Evolutionary conservation across 1,140 invertebrate species (phyloP).

Genomic region (Cyclargus thomasi): DNA sequence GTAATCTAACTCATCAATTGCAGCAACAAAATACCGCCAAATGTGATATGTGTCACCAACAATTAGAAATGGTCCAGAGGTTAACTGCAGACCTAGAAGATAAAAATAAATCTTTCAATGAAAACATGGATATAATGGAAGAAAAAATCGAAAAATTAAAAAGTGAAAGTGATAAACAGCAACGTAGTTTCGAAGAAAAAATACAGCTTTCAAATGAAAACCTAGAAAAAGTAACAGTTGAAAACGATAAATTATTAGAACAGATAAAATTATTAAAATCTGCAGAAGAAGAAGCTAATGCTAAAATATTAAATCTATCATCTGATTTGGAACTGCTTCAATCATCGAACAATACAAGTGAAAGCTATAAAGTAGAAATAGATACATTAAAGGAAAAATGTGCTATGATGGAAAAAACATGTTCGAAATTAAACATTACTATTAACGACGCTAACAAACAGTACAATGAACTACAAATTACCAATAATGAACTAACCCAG

Average conservation of each 20-base stretch:
- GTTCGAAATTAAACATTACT: slow-evolving; percentile 48
- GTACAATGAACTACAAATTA: slow-evolving; percentile 34
- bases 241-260: slow-evolving; percentile 29
- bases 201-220: slow-evolving; percentile 27
- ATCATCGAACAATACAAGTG: neutral
- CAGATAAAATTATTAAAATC: slow-evolving; percentile 29
- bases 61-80: slow-evolving; percentile 28
- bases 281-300: slow-evolving; percentile 28
- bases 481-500: slow-evolving; percentile 36
- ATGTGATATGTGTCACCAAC: slow-evolving; percentile 30
- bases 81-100: slow-evolving; percentile 35
- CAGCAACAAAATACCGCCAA: slow-evolving; percentile 21
- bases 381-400: slow-evolving; percentile 59
- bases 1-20: slow-evolving; percentile 25
- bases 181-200: slow-evolving; percentile 29
- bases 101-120: slow-evolving; percentile 44
- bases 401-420: slow-evolving; percentile 60
- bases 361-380: slow-evolving; percentile 34
- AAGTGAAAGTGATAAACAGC: slow-evolving; percentile 27
- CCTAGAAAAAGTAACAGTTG: slow-evolving; percentile 28
- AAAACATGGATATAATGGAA: slow-evolving; percentile 46
- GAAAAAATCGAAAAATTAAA: slow-evolving; percentile 28
- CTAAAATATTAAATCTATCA: slow-evolving; percentile 28
- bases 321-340: slow-evolving; percentile 36
- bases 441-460: slow-evolving; percentile 41